phyloP scores from a whole-genome alignment of 1,140 invertebrate genomes.

The Drosophila malerkotliana region DNA sequence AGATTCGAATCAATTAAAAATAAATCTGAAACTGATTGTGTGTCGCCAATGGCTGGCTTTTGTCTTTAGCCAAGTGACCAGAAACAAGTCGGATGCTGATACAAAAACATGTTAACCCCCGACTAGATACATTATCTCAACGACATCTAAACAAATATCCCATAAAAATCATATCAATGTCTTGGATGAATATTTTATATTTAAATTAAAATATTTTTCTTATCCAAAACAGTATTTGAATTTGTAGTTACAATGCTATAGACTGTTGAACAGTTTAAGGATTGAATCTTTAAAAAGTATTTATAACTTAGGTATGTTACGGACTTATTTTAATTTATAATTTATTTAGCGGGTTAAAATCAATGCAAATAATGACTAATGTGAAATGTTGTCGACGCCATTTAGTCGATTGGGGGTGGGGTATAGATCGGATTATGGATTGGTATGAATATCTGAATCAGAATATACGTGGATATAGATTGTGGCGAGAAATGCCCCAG shows the following conservation, averaged over 20 bases:
- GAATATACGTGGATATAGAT: constrained; percentile 3
- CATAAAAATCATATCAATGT: not conserved
- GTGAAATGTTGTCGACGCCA: constrained; percentile 38
- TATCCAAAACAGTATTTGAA: too few relatives aligned
- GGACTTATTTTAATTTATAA: not conserved
- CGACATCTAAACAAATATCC: constrained; percentile 1
- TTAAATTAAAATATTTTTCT: too few relatives aligned
- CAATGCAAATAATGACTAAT: constrained; percentile 34
- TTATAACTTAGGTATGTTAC: too few relatives aligned
- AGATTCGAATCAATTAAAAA: constrained; percentile 68
- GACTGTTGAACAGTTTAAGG: too few relatives aligned
- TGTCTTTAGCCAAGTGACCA: constrained; percentile 41
- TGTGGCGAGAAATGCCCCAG: constrained; percentile 32
- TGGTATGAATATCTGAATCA: constrained; percentile 17
- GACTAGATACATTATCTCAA: not conserved
- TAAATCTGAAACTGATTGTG: constrained; percentile 55
- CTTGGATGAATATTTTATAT: not conserved
- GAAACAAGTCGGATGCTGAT: constrained; percentile 14
- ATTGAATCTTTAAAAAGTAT: too few relatives aligned
- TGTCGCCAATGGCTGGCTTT: constrained; percentile 50
- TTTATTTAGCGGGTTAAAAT: constrained; percentile 21
- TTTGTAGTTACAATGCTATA: too few relatives aligned
- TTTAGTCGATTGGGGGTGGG: constrained; percentile 23
- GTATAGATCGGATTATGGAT: constrained; percentile 19
- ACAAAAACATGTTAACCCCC: constrained; percentile 36